A percentile compares a stretch with the other conserved stretches of the same genome.
phyloP scores from a whole-genome alignment of 2,113 vertebrate genomes.

The Mesocricetus auratus region DNA sequence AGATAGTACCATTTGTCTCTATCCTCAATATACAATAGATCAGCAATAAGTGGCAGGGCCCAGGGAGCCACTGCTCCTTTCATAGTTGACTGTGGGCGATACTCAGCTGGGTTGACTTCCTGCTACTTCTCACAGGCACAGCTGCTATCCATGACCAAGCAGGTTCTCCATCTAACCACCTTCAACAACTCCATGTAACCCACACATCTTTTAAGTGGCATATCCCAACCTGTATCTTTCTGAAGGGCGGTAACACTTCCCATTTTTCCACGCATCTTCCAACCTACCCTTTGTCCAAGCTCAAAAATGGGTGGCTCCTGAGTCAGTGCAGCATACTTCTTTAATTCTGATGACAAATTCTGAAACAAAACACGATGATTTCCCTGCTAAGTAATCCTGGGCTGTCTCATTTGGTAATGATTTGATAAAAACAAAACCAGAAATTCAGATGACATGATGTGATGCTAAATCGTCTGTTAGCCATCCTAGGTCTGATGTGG shows the following conservation, averaged over 20 bases:
- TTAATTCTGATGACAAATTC: conserved; percentile 45
- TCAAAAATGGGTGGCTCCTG: neutral
- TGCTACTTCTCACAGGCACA: neutral
- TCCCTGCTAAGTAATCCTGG: neutral
- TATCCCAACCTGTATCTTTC: neutral
- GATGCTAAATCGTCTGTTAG: neutral
- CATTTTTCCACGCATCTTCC: neutral
- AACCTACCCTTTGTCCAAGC: neutral
- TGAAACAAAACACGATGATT: neutral
- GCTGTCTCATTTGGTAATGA: neutral
- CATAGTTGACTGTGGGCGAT: neutral
- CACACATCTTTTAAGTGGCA: neutral
- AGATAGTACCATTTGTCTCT: neutral
- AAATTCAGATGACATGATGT: neutral
- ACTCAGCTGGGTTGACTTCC: neutral
- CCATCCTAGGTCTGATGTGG: neutral
- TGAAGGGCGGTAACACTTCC: neutral
- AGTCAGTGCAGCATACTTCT: neutral
- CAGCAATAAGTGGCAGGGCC: neutral
- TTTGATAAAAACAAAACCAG: neutral
- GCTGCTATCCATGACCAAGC: neutral
- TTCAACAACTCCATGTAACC: neutral
- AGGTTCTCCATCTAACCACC: neutral
- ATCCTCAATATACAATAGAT: neutral
- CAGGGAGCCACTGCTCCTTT: neutral